These are phyloP conservation scores for Dasyurus viverrinus DNA, from an alignment of 2,113 vertebrate genomes.

Conservation along the genomic window DNA sequence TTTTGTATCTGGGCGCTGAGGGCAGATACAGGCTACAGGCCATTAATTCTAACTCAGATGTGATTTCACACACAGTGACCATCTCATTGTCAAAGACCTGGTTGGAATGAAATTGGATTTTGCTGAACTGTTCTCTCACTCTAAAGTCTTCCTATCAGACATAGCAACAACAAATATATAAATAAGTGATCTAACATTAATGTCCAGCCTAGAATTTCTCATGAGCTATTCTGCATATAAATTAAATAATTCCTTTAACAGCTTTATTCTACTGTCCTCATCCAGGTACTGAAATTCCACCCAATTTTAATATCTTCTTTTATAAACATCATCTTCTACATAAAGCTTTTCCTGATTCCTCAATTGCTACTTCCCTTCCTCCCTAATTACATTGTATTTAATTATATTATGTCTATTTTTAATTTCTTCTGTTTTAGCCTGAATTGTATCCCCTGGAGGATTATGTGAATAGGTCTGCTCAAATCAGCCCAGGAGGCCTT, in stretches of 20 bases:
- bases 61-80: neutral
- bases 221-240: no score
- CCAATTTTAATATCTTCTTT: neutral
- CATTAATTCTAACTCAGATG: neutral
- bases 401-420: neutral
- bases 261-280: neutral
- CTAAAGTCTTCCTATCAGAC: neutral
- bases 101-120: neutral
- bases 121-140: neutral
- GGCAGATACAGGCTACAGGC: neutral
- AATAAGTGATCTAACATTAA: neutral
- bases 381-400: neutral
- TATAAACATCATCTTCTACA: neutral
- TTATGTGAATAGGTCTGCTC: neutral
- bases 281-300: neutral
- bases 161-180: neutral
- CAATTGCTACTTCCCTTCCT: neutral
- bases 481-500: neutral
- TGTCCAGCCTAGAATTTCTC: neutral
- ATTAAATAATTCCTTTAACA: neutral
- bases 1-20: neutral
- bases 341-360: neutral
- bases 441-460: neutral
- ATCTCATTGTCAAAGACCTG: neutral
- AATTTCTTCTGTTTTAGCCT: neutral